Conservation (phyloP, 2,888 invertebrate species). For the Rutpela maculata region DNA sequence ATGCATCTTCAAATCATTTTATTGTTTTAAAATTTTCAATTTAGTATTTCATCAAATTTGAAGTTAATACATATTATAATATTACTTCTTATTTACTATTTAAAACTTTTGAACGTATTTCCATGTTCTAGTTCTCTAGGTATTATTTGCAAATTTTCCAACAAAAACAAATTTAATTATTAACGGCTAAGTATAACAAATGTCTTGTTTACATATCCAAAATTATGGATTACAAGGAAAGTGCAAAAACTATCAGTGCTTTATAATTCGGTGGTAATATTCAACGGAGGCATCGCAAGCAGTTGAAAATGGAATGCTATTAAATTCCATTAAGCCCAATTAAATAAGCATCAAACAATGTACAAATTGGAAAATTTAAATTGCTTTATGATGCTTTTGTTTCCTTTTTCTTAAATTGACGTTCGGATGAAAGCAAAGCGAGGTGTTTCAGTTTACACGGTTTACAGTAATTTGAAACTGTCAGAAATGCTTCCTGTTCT, state of each 20-base stretch:
- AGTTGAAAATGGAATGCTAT: conserved; percentile 13
- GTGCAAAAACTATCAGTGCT: conserved; percentile 1
- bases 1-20: too few relatives aligned
- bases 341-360: conserved; percentile 48
- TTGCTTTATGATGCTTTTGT: conserved; percentile 38
- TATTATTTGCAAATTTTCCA: not conserved
- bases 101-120: too few relatives aligned
- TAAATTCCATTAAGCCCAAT: conserved; percentile 46
- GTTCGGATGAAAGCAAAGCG: conserved; percentile 34
- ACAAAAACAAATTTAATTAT: not conserved
- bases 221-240: not conserved
- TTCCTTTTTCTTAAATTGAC: conserved; percentile 42
- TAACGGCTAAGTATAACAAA: not conserved
- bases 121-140: too few relatives aligned
- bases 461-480: conserved; percentile 28
- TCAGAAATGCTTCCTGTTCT: conserved; percentile 29
- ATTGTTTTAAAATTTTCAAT: too few relatives aligned
- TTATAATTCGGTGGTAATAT: not conserved
- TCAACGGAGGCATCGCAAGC: not conserved
- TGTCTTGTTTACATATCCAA: not conserved
- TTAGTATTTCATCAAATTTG: too few relatives aligned
- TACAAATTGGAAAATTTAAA: conserved; percentile 48
- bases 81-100: too few relatives aligned
- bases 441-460: conserved; percentile 20
- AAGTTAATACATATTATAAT: too few relatives aligned